These are phyloP conservation scores for Boloria euphrosyne DNA, from an alignment of 2,888 invertebrate species.

Conservation along the genomic window DNA sequence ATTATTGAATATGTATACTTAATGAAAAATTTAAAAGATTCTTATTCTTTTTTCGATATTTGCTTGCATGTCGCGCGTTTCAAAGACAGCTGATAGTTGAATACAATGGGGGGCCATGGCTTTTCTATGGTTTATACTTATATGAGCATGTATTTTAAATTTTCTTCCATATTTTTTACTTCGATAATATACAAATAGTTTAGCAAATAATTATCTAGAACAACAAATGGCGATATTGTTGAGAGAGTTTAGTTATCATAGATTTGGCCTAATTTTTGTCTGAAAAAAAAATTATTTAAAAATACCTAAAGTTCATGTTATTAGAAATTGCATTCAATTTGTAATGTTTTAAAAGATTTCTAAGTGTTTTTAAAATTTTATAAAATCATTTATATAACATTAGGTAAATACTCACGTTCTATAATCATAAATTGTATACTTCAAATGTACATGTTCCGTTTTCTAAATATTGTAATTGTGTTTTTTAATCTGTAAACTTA, in stretches of 20 bases:
- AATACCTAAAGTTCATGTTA: no score
- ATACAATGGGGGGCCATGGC: slow-evolving; percentile 59
- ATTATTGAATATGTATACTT: no score
- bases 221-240: no score
- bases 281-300: no score
- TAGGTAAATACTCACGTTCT: neutral
- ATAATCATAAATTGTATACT: neutral
- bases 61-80: slow-evolving; percentile 21
- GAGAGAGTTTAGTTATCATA: no score
- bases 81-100: slow-evolving; percentile 61
- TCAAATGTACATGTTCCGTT: neutral
- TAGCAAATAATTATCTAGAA: no score
- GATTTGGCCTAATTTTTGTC: no score
- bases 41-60: slow-evolving; percentile 20
- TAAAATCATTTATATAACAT: neutral
- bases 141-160: neutral
- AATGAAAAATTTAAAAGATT: neutral
- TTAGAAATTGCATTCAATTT: no score
- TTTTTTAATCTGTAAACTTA: slow-evolving; percentile 7
- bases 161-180: neutral
- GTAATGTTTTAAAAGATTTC: no score
- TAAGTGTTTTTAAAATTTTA: neutral
- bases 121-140: slow-evolving; percentile 25
- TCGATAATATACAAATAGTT: neutral
- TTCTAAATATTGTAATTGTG: slow-evolving; percentile 6